Conservation (phyloP, 2,888 invertebrate genomes). For the Eupithecia vulgata region DNA sequence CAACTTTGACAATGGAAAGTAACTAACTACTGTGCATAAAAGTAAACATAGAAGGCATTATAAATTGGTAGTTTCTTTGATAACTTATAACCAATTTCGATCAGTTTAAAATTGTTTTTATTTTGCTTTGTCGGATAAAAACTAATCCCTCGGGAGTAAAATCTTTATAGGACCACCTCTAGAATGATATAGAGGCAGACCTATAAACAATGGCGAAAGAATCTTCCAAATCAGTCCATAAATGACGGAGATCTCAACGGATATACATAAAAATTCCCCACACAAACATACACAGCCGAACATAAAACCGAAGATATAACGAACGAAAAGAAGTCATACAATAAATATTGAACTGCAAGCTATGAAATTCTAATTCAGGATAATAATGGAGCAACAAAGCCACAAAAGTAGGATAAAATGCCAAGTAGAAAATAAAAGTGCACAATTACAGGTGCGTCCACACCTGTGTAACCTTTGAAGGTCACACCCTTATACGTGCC, state of each 20-base stretch:
- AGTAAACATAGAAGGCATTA: background rate
- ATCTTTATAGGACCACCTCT: too few relatives aligned
- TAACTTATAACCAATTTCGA: too few relatives aligned
- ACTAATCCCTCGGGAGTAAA: too few relatives aligned
- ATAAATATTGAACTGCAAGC: background rate
- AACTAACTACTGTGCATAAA: background rate
- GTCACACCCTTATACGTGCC: slow-evolving; percentile 32
- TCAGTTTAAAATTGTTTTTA: too few relatives aligned
- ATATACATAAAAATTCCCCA: too few relatives aligned
- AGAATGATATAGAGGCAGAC: too few relatives aligned
- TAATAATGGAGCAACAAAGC: background rate
- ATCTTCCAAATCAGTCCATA: too few relatives aligned
- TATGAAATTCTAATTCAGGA: background rate
- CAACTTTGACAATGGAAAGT: background rate
- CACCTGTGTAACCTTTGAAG: slow-evolving; percentile 40
- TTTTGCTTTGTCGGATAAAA: too few relatives aligned
- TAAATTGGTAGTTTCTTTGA: too few relatives aligned
- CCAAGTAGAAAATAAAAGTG: slow-evolving; percentile 28
- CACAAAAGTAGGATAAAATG: slow-evolving; percentile 6
- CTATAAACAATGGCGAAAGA: too few relatives aligned
- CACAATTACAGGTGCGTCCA: slow-evolving; percentile 30
- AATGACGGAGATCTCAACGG: too few relatives aligned
- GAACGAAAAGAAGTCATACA: background rate
- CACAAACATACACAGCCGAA: too few relatives aligned
- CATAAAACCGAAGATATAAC: background rate